A percentile compares a stretch with the other conserved stretches of the same genome.
These are phyloP conservation scores for Selenia dentaria DNA, from an alignment of 2,888 invertebrate genomes.

Conservation along the genomic window DNA sequence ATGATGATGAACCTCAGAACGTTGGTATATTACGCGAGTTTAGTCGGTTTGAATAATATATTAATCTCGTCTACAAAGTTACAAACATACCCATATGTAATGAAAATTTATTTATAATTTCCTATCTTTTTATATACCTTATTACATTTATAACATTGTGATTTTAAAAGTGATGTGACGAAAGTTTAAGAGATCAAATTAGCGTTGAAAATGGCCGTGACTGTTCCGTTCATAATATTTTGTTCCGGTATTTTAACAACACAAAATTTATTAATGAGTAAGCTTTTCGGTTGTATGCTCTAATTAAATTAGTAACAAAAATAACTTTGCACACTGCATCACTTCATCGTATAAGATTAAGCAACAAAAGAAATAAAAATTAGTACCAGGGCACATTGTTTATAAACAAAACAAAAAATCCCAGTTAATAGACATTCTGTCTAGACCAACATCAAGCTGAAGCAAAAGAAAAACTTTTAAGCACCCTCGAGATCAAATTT, in stretches of 20 bases:
- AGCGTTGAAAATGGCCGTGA: slow-evolving; percentile 64
- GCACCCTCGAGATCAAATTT: slow-evolving; percentile 72
- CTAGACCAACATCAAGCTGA: slow-evolving; percentile 68
- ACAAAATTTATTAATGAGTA: neutral
- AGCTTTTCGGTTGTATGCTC: too few relatives aligned
- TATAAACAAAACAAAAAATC: slow-evolving; percentile 19
- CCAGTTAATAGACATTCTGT: slow-evolving; percentile 51
- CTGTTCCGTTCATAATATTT: slow-evolving; percentile 46
- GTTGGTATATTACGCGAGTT: too few relatives aligned
- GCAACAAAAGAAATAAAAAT: neutral
- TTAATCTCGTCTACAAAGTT: too few relatives aligned
- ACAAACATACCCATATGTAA: too few relatives aligned
- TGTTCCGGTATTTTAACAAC: slow-evolving; percentile 25
- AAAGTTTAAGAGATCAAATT: slow-evolving; percentile 57
- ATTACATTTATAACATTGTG: too few relatives aligned
- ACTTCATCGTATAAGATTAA: too few relatives aligned
- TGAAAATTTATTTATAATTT: too few relatives aligned
- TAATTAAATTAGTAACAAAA: too few relatives aligned
- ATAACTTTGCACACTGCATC: too few relatives aligned
- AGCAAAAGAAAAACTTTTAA: slow-evolving; percentile 56
- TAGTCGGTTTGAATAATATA: too few relatives aligned
- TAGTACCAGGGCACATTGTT: neutral
- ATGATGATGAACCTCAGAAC: too few relatives aligned
- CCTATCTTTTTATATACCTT: too few relatives aligned
- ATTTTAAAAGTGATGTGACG: slow-evolving; percentile 52